Base-by-base conservation (phyloP, 2,888 invertebrate genomes). In the Acleris sparsana region DNA sequence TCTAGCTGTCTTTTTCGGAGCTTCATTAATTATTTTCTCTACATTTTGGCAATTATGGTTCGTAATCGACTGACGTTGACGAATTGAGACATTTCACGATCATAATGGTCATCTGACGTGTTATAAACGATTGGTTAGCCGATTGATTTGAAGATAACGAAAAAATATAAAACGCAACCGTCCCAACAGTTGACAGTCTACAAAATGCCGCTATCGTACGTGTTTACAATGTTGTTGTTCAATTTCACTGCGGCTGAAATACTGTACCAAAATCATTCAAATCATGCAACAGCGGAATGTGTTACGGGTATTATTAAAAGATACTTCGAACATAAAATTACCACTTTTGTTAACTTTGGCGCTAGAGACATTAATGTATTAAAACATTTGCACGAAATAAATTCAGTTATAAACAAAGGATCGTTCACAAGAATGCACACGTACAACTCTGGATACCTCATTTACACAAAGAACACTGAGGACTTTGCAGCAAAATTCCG, bases 341-440 rank as follows among this genome's bases (percentile, higher is more conserved):
- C 74, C n/a, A 70, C 73, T 3, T 66, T 69, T 22, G 62, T 76
- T 4, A 59, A 73, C 48, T 48, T 59, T 44, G 20, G 25, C 43
- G 16, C 58, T 20, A 48, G 18, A 5, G 39, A 43, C 17, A 63
- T 68, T 20, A 57, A 70, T 18, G 62, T 76, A 25, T 49, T 73
- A 4, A 64, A 68, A 58, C 53, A 56, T 20, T 43, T 73, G 2
- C 64, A 74, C 39, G 20, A 43, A 33, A 51, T 56, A 6, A 16
- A 43, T 48, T 68, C 58, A 67, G 29, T 64, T 69, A 20, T 70
- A 52, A 62, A 43, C 22, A 68, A 61, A 62, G 62, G 9, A 49
- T 57, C 62, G 33, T 25, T n/a, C 22, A 44, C 11, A 39, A 61
- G 57, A 20, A 43, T 51, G 48, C 11, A 3, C 4, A 11, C n/a